Conservation (phyloP, 2,113 vertebrate species). For the Laterallus jamaicensis region DNA sequence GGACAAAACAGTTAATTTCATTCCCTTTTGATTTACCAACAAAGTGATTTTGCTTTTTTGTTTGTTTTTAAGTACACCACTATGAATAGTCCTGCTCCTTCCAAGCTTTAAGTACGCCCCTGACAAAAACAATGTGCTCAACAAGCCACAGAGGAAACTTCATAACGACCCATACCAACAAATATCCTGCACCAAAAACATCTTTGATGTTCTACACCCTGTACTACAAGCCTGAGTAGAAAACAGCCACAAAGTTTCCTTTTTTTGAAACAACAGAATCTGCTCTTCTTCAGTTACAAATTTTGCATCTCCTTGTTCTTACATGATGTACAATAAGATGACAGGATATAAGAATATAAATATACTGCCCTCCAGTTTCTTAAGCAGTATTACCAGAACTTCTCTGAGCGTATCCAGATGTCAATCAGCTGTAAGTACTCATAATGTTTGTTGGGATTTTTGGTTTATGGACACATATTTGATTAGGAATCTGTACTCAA, state of each 20-base stretch:
- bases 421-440: not conserved
- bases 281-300: not conserved
- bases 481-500: not conserved
- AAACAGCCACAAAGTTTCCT: not conserved
- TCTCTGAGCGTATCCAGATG: not conserved
- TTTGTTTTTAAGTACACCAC: not conserved
- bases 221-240: accelerated
- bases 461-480: not conserved
- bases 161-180: not conserved
- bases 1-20: not conserved
- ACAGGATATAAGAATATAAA: not conserved
- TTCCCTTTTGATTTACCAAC: not conserved
- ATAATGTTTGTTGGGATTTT: not conserved
- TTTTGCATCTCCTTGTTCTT: not conserved
- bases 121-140: not conserved
- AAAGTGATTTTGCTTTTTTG: not conserved
- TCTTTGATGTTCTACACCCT: not conserved
- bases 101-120: not conserved
- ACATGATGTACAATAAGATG: not conserved
- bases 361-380: not conserved
- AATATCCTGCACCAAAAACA: not conserved
- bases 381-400: not conserved
- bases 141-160: not conserved
- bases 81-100: not conserved
- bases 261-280: not conserved